Base-by-base conservation (phyloP, 2,888 invertebrate species). In the Diogma glabrata region DNA sequence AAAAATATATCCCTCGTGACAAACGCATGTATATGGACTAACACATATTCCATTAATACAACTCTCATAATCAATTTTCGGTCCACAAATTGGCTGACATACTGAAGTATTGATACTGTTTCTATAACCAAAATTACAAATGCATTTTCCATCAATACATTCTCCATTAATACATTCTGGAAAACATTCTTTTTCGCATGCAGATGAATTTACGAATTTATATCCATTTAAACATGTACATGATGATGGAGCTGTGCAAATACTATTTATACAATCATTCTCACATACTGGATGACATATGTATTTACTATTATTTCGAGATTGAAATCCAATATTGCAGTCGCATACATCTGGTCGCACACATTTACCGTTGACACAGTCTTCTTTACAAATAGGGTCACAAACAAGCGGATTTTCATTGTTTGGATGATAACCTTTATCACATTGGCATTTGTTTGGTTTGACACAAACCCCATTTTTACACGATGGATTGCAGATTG, bases 151-250 rank as follows among this genome's bases (percentile, higher is more conserved):
- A 1, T 61, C 60, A 2, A 52, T 60, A 51, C 69, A 69, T 1
- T 54, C 49, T 4, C 64, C 63, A 52, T 62, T 59, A 12, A 3
- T 30, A 47, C 51, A 51, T 8, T 20, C 17, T 10, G 33, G 24
- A n/a, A 4, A 14, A 26, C 51, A 51, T 43, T 46, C 12, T 28
- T 33, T 51, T 33, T 24, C 36, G 23, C 43, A 40, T n/a, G 7
- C 22, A 14, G 26, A 50, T 12, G 33, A n/a, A 7, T 22, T 43
- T 3, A 22, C 23, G 20, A 14, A 16, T 4, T 3, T 4, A 28
- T 59, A 60, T 28, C 79, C 80, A 3, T 66, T 58, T 14, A 71
- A 64, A 59, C 83, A 83, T 9, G 65, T 67, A 61, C 83, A 83
- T 1, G 70, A 64, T 49, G 75, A 72, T 1, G 77, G 76, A 2